A percentile compares a stretch with the other conserved stretches of the same genome.
Evolutionary conservation across 2,888 invertebrate species (phyloP).

Genomic region (Drosophila rubida): DNA sequence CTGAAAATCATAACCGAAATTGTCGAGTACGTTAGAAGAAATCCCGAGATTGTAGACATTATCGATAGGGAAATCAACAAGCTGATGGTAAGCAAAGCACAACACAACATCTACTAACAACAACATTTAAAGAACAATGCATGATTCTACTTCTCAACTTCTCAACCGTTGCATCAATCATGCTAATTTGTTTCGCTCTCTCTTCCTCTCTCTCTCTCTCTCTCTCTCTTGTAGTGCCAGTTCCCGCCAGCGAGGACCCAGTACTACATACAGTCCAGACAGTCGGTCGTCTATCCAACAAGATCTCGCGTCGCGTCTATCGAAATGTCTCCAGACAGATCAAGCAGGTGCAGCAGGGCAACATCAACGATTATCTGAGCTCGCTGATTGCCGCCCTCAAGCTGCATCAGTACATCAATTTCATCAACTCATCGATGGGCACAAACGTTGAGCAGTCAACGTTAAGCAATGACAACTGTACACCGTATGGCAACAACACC

Average conservation of each 20-base stretch:
- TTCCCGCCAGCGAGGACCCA: constrained; percentile 87
- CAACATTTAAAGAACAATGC: background rate
- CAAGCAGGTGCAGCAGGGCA: constrained; percentile 85
- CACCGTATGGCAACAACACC: constrained; percentile 46
- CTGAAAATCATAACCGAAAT: constrained; percentile 83
- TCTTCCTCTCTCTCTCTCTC: background rate
- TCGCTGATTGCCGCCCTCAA: constrained; percentile 86
- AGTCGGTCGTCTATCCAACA: constrained; percentile 89
- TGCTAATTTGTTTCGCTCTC: background rate
- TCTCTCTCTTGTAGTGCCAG: constrained; percentile 86
- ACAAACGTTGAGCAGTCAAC: constrained; percentile 82
- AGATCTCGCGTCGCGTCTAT: constrained; percentile 90
- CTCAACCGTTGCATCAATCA: background rate
- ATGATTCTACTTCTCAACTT: background rate
- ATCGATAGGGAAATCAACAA: constrained; percentile 83
- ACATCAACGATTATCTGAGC: constrained; percentile 85
- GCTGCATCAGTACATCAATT: constrained; percentile 85
- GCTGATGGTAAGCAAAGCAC: constrained; percentile 78
- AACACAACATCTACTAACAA: constrained; percentile 4
- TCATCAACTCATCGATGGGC: constrained; percentile 85
- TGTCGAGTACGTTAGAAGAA: constrained; percentile 83
- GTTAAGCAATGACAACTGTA: constrained; percentile 52
- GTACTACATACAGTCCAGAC: constrained; percentile 90
- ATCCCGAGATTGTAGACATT: constrained; percentile 82
- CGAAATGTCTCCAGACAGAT: constrained; percentile 88